Evolutionary conservation across 1,140 invertebrate species (phyloP), one percentile per base, ranked within the genome.

Genomic region (Zaprionus inermis): DNA sequence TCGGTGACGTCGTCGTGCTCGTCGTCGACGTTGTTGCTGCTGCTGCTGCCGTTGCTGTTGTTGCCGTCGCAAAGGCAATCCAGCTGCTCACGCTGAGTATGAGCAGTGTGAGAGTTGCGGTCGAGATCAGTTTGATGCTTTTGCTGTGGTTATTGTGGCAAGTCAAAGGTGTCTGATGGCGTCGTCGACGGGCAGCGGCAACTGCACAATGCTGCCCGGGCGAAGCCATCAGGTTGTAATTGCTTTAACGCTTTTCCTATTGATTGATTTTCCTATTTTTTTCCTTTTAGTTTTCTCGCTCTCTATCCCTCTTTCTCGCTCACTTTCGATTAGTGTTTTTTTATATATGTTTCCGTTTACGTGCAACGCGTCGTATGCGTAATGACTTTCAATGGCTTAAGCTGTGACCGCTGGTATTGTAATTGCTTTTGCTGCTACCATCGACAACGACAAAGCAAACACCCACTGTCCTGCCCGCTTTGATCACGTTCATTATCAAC

Each of bases 91-190:
- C 67, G 16, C 61, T 65, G 44, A 90, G 73, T 41, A 90, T 81
- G 38, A 90, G 68, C 58, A 89, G 72, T 44, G 84, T 89, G 41
- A 89, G 55, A 12, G 83, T 89, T 60, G 78, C 74, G 41, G 81
- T 90, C 44, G 81, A 84, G 75, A 89, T 89, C 81, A 89, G 72
- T 85, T 85, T 85, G 34, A 72, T 72, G 55, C 51, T 65, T 22
- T 6, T 72, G 55, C 9, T 63, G 55, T 52, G 52, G 63, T 36
- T 70, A 32, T 41, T 61, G 52, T 14, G 49, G 56, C 49, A n/a
- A 56, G 49, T 18, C 65, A 60, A 16, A 61, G 67, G n/a, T 12
- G 51, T 55, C 34, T 81, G 82, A 67, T 78, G 82, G 72, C 79
- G 83, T 74, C 64, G 65, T 63, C 72, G 65, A 11, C 61, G 66